These are phyloP conservation scores for Apodemia duryi DNA, from an alignment of 2,888 invertebrate genomes.

Conservation along the genomic window DNA sequence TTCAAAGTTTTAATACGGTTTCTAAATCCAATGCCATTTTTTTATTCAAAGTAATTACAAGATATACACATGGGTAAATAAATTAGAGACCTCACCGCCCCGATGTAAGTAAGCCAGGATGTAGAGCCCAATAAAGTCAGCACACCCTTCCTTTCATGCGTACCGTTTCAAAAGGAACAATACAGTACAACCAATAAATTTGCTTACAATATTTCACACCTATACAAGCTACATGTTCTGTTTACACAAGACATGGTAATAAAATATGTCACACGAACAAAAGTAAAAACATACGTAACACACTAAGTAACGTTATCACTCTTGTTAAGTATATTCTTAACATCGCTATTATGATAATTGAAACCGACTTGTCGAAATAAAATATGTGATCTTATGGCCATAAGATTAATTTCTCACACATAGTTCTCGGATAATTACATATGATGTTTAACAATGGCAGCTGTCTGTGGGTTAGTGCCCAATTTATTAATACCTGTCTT, in stretches of 20 bases:
- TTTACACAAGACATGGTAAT: conserved; percentile 74
- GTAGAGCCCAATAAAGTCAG: conserved; percentile 26
- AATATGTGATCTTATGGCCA: conserved; percentile 41
- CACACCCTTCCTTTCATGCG: conserved; percentile 44
- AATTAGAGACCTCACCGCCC: conserved; percentile 39
- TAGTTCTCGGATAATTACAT: conserved; percentile 40
- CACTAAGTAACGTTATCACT: conserved; percentile 50
- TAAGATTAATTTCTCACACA: conserved; percentile 67
- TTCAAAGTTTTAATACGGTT: too few species aligned
- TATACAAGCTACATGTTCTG: conserved; percentile 56
- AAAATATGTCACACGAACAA: conserved; percentile 71
- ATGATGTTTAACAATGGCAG: conserved; percentile 38
- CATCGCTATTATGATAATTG: conserved; percentile 59
- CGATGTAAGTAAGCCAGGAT: conserved; percentile 31
- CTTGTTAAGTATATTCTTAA: conserved; percentile 52
- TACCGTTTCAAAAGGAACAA: conserved; percentile 50
- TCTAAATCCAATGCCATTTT: neutral
- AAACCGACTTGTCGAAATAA: conserved; percentile 71
- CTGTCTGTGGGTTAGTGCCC: conserved; percentile 31
- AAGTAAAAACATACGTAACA: conserved; percentile 63
- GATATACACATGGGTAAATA: conserved; percentile 21
- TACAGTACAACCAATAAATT: conserved; percentile 67
- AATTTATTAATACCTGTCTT: neutral
- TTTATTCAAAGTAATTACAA: conserved; percentile 10
- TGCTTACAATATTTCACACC: conserved; percentile 72